Evolutionary conservation across 2,888 invertebrate genomes (phyloP).

Genomic region (Nemoura dubitans): DNA sequence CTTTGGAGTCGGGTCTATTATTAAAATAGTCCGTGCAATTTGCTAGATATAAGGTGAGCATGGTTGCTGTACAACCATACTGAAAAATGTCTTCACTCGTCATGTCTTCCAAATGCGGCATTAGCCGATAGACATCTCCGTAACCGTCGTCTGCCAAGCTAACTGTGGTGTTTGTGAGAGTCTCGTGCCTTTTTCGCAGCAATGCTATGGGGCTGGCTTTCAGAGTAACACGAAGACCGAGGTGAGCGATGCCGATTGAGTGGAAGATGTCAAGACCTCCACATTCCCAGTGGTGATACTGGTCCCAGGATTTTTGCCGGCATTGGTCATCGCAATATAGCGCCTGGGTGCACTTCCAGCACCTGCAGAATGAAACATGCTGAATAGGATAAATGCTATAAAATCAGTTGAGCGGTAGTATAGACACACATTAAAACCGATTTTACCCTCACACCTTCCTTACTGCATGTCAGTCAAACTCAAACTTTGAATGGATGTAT

Average conservation of each 20-base stretch:
- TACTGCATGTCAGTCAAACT: no score
- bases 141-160: slow-evolving; percentile 62
- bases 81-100: slow-evolving; percentile 71
- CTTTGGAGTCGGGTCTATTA: slow-evolving; percentile 49
- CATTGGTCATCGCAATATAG: slow-evolving; percentile 76
- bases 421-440: no score
- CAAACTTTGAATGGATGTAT: no score
- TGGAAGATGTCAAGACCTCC: slow-evolving; percentile 69
- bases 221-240: slow-evolving; percentile 76
- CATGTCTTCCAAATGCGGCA: slow-evolving; percentile 78
- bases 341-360: slow-evolving; percentile 71
- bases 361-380: slow-evolving; percentile 63
- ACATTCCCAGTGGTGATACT: slow-evolving; percentile 79
- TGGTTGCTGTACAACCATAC: slow-evolving; percentile 74
- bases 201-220: slow-evolving; percentile 57
- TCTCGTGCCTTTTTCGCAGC: neutral
- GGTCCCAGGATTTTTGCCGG: slow-evolving; percentile 63
- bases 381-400: no score
- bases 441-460: no score
- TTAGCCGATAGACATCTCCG: slow-evolving; percentile 71
- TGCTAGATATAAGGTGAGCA: slow-evolving; percentile 72
- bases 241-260: slow-evolving; percentile 79
- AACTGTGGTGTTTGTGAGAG: neutral
- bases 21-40: slow-evolving; percentile 72
- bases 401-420: no score